These are phyloP conservation scores for Drosophila neonasuta DNA, from an alignment of 2,888 invertebrate genomes.

Conservation along the genomic window DNA sequence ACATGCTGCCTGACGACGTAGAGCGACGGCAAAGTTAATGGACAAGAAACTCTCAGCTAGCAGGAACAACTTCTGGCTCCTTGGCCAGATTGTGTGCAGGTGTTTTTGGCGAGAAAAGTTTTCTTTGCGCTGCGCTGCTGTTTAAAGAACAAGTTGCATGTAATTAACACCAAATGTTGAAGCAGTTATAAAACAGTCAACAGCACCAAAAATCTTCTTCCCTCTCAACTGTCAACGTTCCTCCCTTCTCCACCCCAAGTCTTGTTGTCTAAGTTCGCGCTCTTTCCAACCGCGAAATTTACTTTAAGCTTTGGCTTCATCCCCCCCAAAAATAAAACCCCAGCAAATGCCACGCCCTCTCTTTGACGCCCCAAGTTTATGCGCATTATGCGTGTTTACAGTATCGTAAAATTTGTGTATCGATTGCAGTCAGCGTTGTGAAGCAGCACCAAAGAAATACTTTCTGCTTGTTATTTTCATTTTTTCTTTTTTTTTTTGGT, in stretches of 20 bases:
- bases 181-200: slow-evolving; percentile 37
- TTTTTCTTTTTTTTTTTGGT: background rate
- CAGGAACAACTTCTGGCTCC: slow-evolving; percentile 11
- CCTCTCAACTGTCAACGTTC: background rate
- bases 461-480: background rate
- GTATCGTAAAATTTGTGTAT: slow-evolving; percentile 74
- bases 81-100: slow-evolving; percentile 13
- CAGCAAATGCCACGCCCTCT: background rate
- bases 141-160: slow-evolving; percentile 65
- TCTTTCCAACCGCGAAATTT: slow-evolving; percentile 39
- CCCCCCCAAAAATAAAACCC: background rate
- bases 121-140: slow-evolving; percentile 22
- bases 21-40: slow-evolving; percentile 66
- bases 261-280: slow-evolving; percentile 20
- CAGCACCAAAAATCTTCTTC: background rate
- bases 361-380: slow-evolving; percentile 48
- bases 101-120: slow-evolving; percentile 55
- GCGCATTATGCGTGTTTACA: slow-evolving; percentile 74
- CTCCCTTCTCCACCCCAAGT: background rate
- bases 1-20: slow-evolving; percentile 59
- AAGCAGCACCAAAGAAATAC: slow-evolving; percentile 22
- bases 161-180: slow-evolving; percentile 72
- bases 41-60: slow-evolving; percentile 58
- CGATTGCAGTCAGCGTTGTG: slow-evolving; percentile 53
- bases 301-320: slow-evolving; percentile 7